Conservation (phyloP, 1,140 invertebrate species). For the Microplitis mediator region DNA sequence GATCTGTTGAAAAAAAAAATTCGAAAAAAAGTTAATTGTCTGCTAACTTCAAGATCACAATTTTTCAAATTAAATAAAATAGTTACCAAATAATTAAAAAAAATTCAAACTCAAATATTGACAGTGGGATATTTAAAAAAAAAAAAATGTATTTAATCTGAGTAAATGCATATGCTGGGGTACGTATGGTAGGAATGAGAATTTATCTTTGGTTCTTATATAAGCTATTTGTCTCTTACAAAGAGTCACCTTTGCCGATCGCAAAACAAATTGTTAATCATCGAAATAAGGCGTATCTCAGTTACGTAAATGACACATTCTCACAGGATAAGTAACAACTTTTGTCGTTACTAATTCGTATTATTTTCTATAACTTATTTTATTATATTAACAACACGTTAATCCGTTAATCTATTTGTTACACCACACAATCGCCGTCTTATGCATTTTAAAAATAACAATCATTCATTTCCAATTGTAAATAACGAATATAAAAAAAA, state of each 20-base stretch:
- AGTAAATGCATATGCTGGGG: slow-evolving; percentile 19
- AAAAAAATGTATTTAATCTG: slow-evolving; percentile 44
- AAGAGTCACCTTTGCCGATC: slow-evolving; percentile 61
- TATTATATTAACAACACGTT: too few species aligned
- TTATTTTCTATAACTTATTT: background rate
- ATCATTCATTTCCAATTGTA: too few species aligned
- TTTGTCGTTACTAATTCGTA: background rate
- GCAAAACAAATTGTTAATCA: slow-evolving; percentile 63
- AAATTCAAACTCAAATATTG: background rate
- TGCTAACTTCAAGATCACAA: too few species aligned
- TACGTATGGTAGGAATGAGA: slow-evolving; percentile 32
- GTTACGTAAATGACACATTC: slow-evolving; percentile 54
- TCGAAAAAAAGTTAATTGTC: too few species aligned
- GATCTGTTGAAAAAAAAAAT: too few species aligned
- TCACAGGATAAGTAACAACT: slow-evolving; percentile 9
- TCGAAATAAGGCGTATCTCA: slow-evolving; percentile 56
- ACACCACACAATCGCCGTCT: background rate
- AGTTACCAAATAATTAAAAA: too few species aligned
- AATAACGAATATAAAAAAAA: too few species aligned
- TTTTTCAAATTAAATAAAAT: too few species aligned
- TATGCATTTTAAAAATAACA: too few species aligned
- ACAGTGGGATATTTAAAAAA: slow-evolving; percentile 1
- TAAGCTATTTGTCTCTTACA: slow-evolving; percentile 60
- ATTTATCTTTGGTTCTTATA: slow-evolving; percentile 57
- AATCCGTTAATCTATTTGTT: background rate